Evolutionary conservation across 2,113 vertebrate species (phyloP), one percentile per base, ranked within the genome.

Genomic region (Fregetta grallaria): DNA sequence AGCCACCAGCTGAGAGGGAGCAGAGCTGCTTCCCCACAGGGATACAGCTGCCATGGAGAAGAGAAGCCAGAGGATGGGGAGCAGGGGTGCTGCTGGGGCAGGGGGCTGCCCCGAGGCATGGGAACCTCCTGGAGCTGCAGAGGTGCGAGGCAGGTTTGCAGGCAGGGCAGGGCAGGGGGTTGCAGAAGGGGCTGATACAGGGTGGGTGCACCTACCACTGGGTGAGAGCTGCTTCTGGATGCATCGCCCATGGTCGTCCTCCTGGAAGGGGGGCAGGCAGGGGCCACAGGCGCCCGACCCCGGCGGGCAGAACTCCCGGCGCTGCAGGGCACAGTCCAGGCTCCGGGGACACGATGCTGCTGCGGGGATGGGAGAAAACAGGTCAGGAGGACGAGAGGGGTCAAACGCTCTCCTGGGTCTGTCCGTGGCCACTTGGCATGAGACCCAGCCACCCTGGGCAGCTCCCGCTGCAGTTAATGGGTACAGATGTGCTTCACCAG

Each of bases 311-410:
- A 98, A 98, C 66, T 98, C 97, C 6, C 99, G 97, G 56, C 98
- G 98, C 82, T 98, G 98, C 83, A 98, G 98, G 53, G 98, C 98
- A 68, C 99, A 99, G 93, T 99, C 98, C 95, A 99, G 94, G 95
- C 98, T 99, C 71, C 98, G 97, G 1, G 99, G 99, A 86, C 99
- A 99, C 30, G 95, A 77, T 0, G 85, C 98, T 65, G 98, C 98
- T 99, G 97, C 14, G 30, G 74, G 45, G 87, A 92, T 27, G 79
- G 61, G 79, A 87, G 50, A 84, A 58, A 52, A 72, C 25, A 84
- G 58, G 32, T 92, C 76, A 96, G 59, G 22, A 61, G 34, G 26
- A 91, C 59, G 14, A 73, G 34, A 67, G 9, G 32, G 61, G 15
- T 50, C 47, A 61, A 53, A 74, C 0, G 1, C 7, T 1, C 26